These are phyloP conservation scores for Electrophaes corylata DNA, from an alignment of 2,888 invertebrate species.

Conservation along the genomic window DNA sequence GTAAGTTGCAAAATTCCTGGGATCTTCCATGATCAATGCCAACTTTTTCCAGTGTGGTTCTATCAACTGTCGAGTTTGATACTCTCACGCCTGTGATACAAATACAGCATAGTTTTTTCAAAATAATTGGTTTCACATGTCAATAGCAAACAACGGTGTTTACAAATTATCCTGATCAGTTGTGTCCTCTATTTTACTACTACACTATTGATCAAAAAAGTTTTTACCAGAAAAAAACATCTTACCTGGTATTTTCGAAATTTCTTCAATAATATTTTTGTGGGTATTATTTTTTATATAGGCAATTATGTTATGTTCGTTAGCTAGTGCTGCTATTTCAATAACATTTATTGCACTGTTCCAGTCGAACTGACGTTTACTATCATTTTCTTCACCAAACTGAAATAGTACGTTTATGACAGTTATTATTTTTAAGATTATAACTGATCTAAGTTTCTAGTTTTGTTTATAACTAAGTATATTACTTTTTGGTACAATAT, in stretches of 20 bases:
- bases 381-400: slow-evolving; percentile 1
- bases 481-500: slow-evolving; percentile 16
- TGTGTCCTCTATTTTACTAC: too few relatives aligned
- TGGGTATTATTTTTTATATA: slow-evolving; percentile 1
- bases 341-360: slow-evolving; percentile 15
- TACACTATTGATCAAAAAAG: too few relatives aligned
- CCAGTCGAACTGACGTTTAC: slow-evolving; percentile 5
- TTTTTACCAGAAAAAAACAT: not conserved
- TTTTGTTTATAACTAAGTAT: not conserved
- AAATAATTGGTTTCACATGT: not conserved
- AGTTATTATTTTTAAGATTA: not conserved
- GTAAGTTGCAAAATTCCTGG: slow-evolving; percentile 2
- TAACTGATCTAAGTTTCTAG: not conserved
- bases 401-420: too few relatives aligned
- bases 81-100: slow-evolving; percentile 9
- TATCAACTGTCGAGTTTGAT: not conserved
- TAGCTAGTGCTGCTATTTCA: slow-evolving; percentile 8
- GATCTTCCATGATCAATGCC: slow-evolving; percentile 8
- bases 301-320: slow-evolving; percentile 2
- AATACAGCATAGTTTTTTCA: too few relatives aligned
- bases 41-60: slow-evolving; percentile 2
- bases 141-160: too few relatives aligned
- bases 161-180: too few relatives aligned
- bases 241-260: slow-evolving; percentile 11
- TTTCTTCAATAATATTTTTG: slow-evolving; percentile 8